Conservation (phyloP, 2,113 vertebrate genomes). For the Amazona vittata region DNA sequence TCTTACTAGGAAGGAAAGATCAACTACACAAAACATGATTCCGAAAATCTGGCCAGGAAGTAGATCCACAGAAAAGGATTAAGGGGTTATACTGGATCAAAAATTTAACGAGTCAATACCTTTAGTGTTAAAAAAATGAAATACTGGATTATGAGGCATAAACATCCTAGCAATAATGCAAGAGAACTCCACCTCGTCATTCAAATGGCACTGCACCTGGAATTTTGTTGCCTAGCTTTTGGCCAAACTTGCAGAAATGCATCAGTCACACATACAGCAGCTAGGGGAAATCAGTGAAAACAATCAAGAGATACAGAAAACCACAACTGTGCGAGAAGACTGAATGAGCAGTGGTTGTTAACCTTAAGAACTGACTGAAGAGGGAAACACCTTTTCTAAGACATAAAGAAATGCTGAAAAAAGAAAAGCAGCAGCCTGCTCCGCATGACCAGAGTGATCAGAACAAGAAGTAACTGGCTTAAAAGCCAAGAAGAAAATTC, state of each 20-base stretch:
- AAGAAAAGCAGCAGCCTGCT: background rate
- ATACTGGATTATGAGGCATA: accelerated
- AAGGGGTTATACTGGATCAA: background rate
- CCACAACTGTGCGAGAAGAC: background rate
- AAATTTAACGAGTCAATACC: background rate
- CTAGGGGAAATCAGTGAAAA: background rate
- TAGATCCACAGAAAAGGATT: background rate
- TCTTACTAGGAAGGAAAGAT: background rate
- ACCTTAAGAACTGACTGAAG: background rate
- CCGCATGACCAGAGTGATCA: background rate
- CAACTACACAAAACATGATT: background rate
- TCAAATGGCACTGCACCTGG: background rate
- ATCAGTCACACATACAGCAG: accelerated
- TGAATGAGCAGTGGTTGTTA: background rate
- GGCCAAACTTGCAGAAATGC: background rate
- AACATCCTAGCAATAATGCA: background rate
- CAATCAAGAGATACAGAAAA: background rate
- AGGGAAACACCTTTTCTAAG: background rate
- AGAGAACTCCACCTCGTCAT: background rate
- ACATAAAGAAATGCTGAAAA: background rate
- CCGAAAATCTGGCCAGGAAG: background rate
- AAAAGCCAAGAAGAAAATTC: background rate
- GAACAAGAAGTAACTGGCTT: background rate
- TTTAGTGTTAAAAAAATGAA: background rate
- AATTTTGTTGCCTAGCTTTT: background rate